Evolutionary conservation across 53 echinoderm and acorn worm genomes (phyloP), one percentile per base, ranked within the genome.

Genomic region (Antedon mediterranea): DNA sequence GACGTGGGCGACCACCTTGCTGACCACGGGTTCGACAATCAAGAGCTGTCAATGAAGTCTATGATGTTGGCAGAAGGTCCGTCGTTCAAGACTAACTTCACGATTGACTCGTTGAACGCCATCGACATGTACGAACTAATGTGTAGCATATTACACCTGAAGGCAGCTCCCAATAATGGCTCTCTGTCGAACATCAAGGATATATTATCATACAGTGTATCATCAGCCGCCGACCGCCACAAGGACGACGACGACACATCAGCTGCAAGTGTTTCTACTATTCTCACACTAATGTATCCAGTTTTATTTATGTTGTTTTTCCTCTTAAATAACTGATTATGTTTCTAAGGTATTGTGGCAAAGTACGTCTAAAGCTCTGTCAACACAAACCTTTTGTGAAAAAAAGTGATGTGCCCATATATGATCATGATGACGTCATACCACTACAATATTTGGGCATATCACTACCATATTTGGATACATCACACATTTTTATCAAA

Each of bases 91-190:
- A 73, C 29, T 23, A 32, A 32, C 7, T 73, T 8, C 32, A 28
- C 32, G 1, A 29, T 30, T 32, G 30, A 73, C 7, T 32, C 74
- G 6, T 73, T 73, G 11, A 28, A 73, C 20, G 31, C 74, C 7
- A 32, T 73, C 11, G 30, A 73, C 23, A 73, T 73, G 31, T 73
- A 73, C 20, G 31, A 30, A 14, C 74, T 73, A 32, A 30, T 73
- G 74, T 73, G 74, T 20, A 8, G 29, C 8, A 73, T 73, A 31
- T 73, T 73, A 73, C 74, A 73, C 4, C 23, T 73, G 30, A 20
- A 73, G 7, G 29, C 74, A 2, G 74, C 74, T 73, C 74, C 74
- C 3, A 73, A 73, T 73, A 73, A 73, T 20, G 74, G 74, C 6
- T 73, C 74, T 28, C 29, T 73, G 23, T 74, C 31, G 20, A 73